phyloP scores from a whole-genome alignment of 2,888 invertebrate species.

The Scaptomyza flava region DNA sequence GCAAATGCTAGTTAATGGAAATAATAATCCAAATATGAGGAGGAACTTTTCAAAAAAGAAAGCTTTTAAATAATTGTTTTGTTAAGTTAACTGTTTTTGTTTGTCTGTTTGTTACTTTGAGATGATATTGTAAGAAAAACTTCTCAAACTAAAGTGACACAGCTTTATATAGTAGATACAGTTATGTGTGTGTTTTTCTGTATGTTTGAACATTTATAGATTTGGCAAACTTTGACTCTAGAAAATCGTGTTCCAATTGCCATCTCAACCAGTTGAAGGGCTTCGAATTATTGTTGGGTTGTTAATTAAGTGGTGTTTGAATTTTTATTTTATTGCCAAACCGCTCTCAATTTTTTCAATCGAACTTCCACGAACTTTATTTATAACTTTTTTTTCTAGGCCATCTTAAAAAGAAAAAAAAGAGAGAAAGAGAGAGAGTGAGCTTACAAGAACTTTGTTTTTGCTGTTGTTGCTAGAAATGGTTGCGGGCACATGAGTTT shows the following conservation, averaged over 20 bases:
- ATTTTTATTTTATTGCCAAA: constrained; percentile 1
- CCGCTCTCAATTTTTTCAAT: constrained; percentile 8
- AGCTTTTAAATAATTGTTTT: too few species aligned
- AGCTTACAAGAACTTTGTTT: constrained; percentile 6
- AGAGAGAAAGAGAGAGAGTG: not conserved
- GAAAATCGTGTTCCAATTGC: not conserved
- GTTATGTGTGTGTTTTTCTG: not conserved
- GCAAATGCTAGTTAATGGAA: not conserved
- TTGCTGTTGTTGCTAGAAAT: constrained; percentile 21
- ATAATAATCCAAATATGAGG: not conserved
- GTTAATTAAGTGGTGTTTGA: not conserved
- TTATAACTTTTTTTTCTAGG: constrained; percentile 32
- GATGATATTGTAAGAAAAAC: too few species aligned
- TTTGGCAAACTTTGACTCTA: not conserved
- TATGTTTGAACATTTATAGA: not conserved
- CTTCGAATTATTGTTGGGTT: not conserved
- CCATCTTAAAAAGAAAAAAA: constrained; percentile 9
- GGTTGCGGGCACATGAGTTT: constrained; percentile 22
- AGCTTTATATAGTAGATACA: not conserved
- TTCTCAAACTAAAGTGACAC: not conserved
- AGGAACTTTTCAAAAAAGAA: too few species aligned
- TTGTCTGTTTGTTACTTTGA: too few species aligned
- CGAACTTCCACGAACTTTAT: constrained; percentile 20
- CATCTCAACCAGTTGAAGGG: not conserved
- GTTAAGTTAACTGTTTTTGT: too few species aligned